Evolutionary conservation across 1,140 invertebrate species (phyloP), one percentile per base, ranked within the genome.

Genomic region (Diachasma alloeum): DNA sequence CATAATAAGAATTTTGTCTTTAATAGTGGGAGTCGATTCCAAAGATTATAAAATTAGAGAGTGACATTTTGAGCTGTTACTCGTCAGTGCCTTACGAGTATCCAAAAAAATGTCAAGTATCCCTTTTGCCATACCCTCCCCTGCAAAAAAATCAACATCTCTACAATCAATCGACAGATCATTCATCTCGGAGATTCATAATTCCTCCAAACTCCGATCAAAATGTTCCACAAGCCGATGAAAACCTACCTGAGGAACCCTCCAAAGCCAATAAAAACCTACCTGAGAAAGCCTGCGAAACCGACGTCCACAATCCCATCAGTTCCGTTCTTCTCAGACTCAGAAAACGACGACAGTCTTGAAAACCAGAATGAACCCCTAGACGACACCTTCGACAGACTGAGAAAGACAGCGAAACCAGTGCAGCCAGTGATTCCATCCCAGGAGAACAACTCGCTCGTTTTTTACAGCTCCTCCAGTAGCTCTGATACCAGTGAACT

Each of bases 171-270:
- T 31, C 17, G 6, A 15, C 48, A 53, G 4, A 53, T 53, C 2
- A 53, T 53, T 53, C 4, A 31, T 31, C 2, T 6, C 2, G 31
- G 2, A 31, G 31, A n/a, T n/a, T n/a, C 4, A 17, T 66, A 68
- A 31, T 36, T 68, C 31, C 6, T 2, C 31, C 26, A 11, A 68
- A 36, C 26, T 17, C 13, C 37, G 37, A 19, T 26, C 5, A 31
- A 44, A 48, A 75, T 75, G 73, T 75, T 48, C 24, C 37, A 37
- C 4, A 75, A 68, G 44, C 73, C 73, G 11, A 44, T 75, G 44
- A 67, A 44, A 68, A 75, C 73, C 4, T 74, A 74, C 39, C 17
- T 26, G 48, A n/a, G 53, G 17, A 59, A 59, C 8, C 53, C 53
- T 17, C 13, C n/a, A 22, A 59, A 59, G 10, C 22, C 1, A 3